Conservation (phyloP, 2,888 invertebrate genomes). For the Sipha maydis region DNA sequence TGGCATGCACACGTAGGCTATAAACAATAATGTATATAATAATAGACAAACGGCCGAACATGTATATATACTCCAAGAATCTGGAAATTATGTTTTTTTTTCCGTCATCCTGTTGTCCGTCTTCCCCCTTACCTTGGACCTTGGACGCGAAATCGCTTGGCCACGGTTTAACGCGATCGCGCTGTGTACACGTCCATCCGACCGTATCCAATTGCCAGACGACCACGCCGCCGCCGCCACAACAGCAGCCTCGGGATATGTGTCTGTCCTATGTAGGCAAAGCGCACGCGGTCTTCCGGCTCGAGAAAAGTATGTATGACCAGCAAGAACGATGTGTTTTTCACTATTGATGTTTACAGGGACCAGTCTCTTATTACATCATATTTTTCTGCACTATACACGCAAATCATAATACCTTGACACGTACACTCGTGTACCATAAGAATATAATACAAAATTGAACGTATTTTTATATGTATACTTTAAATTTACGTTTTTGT, state of each 20-base stretch:
- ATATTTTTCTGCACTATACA: not conserved
- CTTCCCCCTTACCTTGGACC: slow-evolving; percentile 20
- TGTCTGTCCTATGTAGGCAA: not conserved
- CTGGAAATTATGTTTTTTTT: slow-evolving; percentile 38
- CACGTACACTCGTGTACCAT: too few relatives aligned
- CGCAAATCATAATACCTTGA: not conserved
- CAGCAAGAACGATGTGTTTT: slow-evolving; percentile 23
- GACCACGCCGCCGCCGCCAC: slow-evolving; percentile 25
- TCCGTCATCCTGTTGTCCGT: not conserved
- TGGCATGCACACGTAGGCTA: not conserved
- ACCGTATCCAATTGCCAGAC: slow-evolving; percentile 56
- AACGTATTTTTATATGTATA: not conserved
- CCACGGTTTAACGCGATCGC: slow-evolving; percentile 60
- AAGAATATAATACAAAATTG: not conserved
- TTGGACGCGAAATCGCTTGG: slow-evolving; percentile 57
- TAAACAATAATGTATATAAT: not conserved
- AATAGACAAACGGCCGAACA: slow-evolving; percentile 24
- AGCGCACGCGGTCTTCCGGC: slow-evolving; percentile 38
- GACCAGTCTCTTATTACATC: not conserved
- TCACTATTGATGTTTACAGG: not conserved
- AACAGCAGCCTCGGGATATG: slow-evolving; percentile 5
- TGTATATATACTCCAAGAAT: slow-evolving; percentile 40
- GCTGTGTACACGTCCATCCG: slow-evolving; percentile 49
- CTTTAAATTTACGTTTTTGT: too few relatives aligned
- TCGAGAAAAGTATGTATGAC: slow-evolving; percentile 7